Conservation (phyloP, 2,113 vertebrate genomes). For the Neogobius melanostomus region DNA sequence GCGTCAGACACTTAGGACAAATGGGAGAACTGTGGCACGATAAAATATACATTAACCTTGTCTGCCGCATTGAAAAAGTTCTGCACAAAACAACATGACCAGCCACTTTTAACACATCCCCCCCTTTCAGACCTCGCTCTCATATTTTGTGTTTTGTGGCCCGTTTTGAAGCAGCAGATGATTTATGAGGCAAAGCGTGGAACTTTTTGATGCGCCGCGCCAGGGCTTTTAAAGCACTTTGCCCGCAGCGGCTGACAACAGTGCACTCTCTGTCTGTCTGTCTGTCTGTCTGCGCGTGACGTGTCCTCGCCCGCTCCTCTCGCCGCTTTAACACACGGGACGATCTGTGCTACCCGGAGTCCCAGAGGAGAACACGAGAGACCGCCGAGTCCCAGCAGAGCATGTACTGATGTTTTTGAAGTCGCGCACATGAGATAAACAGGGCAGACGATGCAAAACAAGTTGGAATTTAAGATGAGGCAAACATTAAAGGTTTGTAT, state of each 20-base stretch:
- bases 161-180: not conserved
- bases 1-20: no score
- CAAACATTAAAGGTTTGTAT: no score
- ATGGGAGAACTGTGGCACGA: no score
- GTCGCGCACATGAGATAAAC: no score
- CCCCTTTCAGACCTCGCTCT: no score
- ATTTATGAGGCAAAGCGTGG: not conserved
- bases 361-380: not conserved
- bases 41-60: no score
- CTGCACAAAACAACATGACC: no score
- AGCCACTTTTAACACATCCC: not conserved
- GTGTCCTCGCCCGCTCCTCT: slow-evolving; percentile 3
- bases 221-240: slow-evolving; percentile 14
- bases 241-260: slow-evolving; percentile 30
- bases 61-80: no score
- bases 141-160: not conserved
- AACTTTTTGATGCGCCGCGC: not conserved
- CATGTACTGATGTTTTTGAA: no score
- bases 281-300: slow-evolving; percentile 13
- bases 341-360: not conserved
- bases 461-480: no score
- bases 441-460: no score
- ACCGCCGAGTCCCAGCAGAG: not conserved
- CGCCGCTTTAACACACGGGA: no score
- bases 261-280: not conserved